A percentile compares a stretch with the other conserved stretches of the same genome.
Evolutionary conservation across 2,113 vertebrate species (phyloP).

Genomic region (Microtus montanus): DNA sequence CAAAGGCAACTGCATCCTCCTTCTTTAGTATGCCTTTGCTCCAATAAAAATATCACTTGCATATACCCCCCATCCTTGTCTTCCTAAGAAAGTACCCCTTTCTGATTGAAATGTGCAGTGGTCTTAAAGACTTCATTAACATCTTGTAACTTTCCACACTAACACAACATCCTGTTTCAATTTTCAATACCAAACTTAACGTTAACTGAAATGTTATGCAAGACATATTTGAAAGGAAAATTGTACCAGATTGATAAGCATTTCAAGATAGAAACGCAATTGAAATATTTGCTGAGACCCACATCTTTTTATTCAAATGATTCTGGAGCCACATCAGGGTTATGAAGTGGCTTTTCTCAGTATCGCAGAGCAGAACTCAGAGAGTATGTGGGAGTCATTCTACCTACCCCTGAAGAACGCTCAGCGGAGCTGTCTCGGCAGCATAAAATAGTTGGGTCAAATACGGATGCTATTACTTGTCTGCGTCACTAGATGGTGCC

Average conservation of each 20-base stretch:
- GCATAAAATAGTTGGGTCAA: fast-evolving
- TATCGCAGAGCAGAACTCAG: not conserved
- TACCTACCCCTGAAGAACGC: not conserved
- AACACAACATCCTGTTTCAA: not conserved
- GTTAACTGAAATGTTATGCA: not conserved
- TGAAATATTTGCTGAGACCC: not conserved
- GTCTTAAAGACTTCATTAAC: not conserved
- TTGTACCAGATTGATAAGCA: slow-evolving; percentile 11
- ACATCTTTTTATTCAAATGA: not conserved
- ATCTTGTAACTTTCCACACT: not conserved
- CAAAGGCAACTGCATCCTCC: not conserved
- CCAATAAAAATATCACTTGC: not conserved
- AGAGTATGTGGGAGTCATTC: fast-evolving
- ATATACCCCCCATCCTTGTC: not conserved
- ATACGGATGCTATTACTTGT: not conserved
- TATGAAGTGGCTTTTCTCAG: not conserved
- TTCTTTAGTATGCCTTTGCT: not conserved
- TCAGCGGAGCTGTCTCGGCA: fast-evolving
- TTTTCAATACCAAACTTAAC: slow-evolving; percentile 23
- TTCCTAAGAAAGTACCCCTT: not conserved
- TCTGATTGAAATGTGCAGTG: not conserved
- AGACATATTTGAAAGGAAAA: slow-evolving; percentile 29
- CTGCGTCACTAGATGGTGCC: slow-evolving; percentile 82
- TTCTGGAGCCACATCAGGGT: not conserved
- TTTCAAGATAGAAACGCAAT: slow-evolving; percentile 26